Percentiles rank a stretch among this genome's conserved stretches.
phyloP scores from a whole-genome alignment of 2,888 invertebrate species.

The Congeria kusceri region DNA sequence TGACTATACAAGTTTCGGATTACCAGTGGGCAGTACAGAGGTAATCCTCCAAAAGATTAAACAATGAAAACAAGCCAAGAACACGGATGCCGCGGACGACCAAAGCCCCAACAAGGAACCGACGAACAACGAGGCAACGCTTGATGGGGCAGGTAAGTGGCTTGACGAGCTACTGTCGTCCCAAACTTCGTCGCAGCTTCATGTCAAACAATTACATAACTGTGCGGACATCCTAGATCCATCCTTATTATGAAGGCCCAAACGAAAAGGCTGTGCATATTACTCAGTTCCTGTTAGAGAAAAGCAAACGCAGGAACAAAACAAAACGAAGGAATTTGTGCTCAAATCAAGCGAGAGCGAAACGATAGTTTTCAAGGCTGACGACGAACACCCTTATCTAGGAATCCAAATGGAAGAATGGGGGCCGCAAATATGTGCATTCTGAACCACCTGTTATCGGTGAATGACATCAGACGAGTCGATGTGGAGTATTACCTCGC shows the following conservation, averaged over 20 bases:
- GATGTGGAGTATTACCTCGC: constrained; percentile 35
- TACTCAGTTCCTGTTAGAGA: neutral
- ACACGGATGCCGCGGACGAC: neutral
- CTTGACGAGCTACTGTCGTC: neutral
- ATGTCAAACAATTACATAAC: neutral
- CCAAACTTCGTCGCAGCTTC: too few species aligned
- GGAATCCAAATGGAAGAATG: constrained; percentile 32
- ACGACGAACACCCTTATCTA: constrained; percentile 30
- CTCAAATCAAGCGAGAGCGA: neutral
- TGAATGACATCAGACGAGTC: neutral
- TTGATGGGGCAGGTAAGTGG: constrained; percentile 9
- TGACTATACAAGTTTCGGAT: constrained; percentile 15
- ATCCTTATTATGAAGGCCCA: neutral
- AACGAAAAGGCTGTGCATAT: neutral
- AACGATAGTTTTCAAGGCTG: neutral
- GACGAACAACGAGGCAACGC: neutral
- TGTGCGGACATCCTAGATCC: neutral
- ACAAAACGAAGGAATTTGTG: neutral
- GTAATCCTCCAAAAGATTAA: neutral
- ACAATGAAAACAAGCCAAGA: neutral
- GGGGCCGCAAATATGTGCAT: constrained; percentile 31
- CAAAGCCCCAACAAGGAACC: neutral
- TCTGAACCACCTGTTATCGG: constrained; percentile 11
- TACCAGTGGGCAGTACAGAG: constrained; percentile 15
- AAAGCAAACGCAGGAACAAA: neutral